Evolutionary conservation across 1,140 invertebrate species (phyloP), one percentile per base, ranked within the genome.

Genomic region (Sogatella furcifera): DNA sequence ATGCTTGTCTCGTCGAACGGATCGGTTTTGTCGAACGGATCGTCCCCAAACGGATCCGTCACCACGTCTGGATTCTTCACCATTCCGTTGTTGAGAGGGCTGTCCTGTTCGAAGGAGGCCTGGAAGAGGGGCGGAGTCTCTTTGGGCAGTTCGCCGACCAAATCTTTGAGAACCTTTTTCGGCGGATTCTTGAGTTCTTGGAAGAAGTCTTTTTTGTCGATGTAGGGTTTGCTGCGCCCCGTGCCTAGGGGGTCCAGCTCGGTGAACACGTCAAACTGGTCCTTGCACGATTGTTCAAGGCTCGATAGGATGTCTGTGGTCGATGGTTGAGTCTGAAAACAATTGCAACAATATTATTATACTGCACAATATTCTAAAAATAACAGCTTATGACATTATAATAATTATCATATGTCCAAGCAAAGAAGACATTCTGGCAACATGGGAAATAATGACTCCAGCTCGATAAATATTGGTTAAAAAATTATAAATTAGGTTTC

Each of bases 121-220:
- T 62, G 57, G 28, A 66, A 62, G 6, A 62, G 34, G 11, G 54
- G 60, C 13, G 49, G 17, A 21, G 38, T 52, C 24, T 65, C 64
- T 22, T 54, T 59, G 14, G 60, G 56, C 13, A 57, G 17, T 28
- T 66, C 65, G 19, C 68, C 57, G 9, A 84, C 84, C 67, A 93
- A 76, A 73, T 92, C 90, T 77, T 92, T 93, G 49, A 92, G 78
- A 17, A 89, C 84, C 77, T 92, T 92, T 78, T 92, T 92, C 56
- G 90, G 89, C 62, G 90, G 90, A 76, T 93, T 93, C 78, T 93
- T 93, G 62, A 94, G 78, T 69, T 93, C 88, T 77, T 92, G 88
- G 79, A 95, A 95, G 76, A 95, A 95, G 72, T 92, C 89, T 80
- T 93, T 93, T 76, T 92, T 92, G 79, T 95, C 91, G 67, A 95